Evolutionary conservation across 2,113 vertebrate genomes (phyloP).

Genomic region (Apistogramma diplotaenia): DNA sequence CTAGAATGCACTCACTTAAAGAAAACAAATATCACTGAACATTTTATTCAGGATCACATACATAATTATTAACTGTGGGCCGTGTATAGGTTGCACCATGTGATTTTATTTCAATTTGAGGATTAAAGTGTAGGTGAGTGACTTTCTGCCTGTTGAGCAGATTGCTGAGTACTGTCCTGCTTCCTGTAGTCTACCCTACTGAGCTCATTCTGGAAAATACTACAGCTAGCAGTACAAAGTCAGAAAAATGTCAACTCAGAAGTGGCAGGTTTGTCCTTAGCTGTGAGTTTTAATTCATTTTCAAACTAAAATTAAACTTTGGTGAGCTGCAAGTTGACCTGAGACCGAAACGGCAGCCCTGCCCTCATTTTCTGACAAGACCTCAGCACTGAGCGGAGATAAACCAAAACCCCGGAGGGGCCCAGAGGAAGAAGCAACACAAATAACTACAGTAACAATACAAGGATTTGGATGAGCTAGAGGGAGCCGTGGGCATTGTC

Average conservation of each 20-base stretch:
- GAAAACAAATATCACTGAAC: neutral
- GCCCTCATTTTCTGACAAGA: slow-evolving; percentile 67
- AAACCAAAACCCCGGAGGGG: slow-evolving; percentile 60
- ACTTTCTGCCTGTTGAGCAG: neutral
- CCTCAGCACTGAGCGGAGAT: slow-evolving; percentile 59
- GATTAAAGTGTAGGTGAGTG: neutral
- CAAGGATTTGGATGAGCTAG: slow-evolving; percentile 67
- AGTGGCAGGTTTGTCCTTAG: slow-evolving; percentile 24
- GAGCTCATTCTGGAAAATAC: neutral
- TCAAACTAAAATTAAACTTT: slow-evolving; percentile 47
- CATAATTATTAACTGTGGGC: neutral
- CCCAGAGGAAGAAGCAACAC: slow-evolving; percentile 56
- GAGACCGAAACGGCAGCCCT: slow-evolving; percentile 56
- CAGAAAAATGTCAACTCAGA: neutral
- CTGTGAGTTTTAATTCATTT: slow-evolving; percentile 25
- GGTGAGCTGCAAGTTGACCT: slow-evolving; percentile 44
- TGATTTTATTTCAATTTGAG: no score
- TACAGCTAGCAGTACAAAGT: neutral
- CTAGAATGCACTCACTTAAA: neutral
- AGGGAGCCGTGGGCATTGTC: slow-evolving; percentile 61
- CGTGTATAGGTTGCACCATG: neutral
- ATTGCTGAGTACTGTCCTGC: neutral
- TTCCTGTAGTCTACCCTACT: neutral
- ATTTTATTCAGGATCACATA: neutral
- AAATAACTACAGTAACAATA: slow-evolving; percentile 71